Percentiles rank a stretch among this genome's conserved stretches.
Evolutionary conservation across 2,113 vertebrate species (phyloP).

Genomic region (Hymenochirus boettgeri): DNA sequence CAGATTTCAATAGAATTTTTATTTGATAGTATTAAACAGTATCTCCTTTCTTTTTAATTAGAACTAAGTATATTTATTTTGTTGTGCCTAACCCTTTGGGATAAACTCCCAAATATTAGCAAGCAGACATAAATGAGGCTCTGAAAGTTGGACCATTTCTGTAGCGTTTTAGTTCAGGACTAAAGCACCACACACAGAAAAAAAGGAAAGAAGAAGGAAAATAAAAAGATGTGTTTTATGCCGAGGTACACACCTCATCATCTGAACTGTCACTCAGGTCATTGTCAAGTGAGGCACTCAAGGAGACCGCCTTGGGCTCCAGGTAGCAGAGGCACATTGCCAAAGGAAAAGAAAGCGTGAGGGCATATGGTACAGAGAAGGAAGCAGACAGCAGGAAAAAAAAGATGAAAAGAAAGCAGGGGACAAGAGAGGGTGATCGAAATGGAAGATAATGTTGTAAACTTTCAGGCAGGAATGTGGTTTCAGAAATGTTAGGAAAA

Average conservation of each 20-base stretch:
- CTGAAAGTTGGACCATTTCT: conserved; percentile 80
- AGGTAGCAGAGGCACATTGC: conserved; percentile 99
- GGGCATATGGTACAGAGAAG: conserved; percentile 93
- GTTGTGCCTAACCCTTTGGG: conserved; percentile 73
- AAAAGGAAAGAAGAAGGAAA: not conserved
- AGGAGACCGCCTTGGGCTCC: conserved; percentile 96
- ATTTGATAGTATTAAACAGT: no score
- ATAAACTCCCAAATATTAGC: conserved; percentile 56
- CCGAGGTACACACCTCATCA: conserved; percentile 90
- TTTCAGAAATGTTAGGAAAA: conserved; percentile 85
- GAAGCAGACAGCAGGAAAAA: conserved; percentile 95
- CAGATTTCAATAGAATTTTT: no score
- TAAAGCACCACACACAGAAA: conserved; percentile 67
- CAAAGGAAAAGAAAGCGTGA: conserved; percentile 97
- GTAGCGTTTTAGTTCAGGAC: conserved; percentile 74
- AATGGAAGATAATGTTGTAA: conserved; percentile 87
- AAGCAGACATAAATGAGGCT: conserved; percentile 84
- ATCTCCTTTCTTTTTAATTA: conserved; percentile 37
- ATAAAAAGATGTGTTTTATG: conserved; percentile 68
- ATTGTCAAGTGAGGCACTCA: conserved; percentile 93
- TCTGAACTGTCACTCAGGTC: conserved; percentile 99
- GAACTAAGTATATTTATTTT: conserved; percentile 38
- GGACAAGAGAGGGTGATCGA: conserved; percentile 83
- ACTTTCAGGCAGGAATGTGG: conserved; percentile 82
- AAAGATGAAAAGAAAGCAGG: conserved; percentile 89